Base-by-base conservation (phyloP, 2,113 vertebrate species). In the Paratilapia polleni region DNA sequence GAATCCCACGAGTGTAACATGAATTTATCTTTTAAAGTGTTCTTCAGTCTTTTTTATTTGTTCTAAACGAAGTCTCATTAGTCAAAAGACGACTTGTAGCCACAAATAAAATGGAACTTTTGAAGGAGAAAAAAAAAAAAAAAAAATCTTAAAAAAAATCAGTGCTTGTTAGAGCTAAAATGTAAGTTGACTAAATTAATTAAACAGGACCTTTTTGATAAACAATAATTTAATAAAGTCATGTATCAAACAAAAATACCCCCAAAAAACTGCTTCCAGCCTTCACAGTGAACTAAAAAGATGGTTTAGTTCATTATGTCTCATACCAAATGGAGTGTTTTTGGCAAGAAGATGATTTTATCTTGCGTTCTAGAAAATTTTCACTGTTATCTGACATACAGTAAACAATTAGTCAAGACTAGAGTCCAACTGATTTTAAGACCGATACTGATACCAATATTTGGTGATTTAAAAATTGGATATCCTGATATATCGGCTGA, bases 1-100 rank as follows among this genome's bases (percentile, higher is more conserved):
- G 15, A 82, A 77, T 62, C 64, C 28, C 17, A 26, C 64, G 56
- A 73, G 57, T 36, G 9, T 38, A 68, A 86, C 62, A 38, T 49
- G 15, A 14, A 24, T 59, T 28, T 6, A 64, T 60, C 75, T 26
- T 73, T 73, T 12, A 36, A 59, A 76, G 59, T 49, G 5, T 52
- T n/a, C 24, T 34, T 12, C 19, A 8, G 59, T 57, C 41, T 31
- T 14, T 10, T 83, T 59, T 34, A 34, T 59, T 43, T 64, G 26
- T 49, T 26, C 17, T 63, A 34, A 7, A 20, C 34, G 19, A 82
- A 74, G 26, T 79, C 11, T 31, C 28, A 31, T 31, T 2, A 31
- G 4, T 22, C 19, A 54, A 52, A 59, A 49, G 2, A 22, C 17
- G 5, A 17, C 8, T 52, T 38, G n/a, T n/a, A 13, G 13, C 19